phyloP scores from a whole-genome alignment of 1,140 invertebrate species.

The Drosophila albomicans region DNA sequence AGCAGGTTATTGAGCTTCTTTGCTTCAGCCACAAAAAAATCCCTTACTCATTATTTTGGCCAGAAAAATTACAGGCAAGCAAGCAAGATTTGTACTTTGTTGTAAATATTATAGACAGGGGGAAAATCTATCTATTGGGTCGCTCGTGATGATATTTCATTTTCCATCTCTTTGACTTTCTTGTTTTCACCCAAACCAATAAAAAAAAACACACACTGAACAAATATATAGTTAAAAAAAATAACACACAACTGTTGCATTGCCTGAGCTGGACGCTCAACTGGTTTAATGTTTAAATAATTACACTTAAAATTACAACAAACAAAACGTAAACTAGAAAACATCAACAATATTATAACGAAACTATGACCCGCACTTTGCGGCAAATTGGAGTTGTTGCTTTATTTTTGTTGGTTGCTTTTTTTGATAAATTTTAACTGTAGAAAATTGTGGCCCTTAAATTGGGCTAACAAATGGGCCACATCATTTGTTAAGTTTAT shows the following conservation, averaged over 20 bases:
- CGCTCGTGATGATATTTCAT: conserved; percentile 67
- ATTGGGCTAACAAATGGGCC: conserved; percentile 51
- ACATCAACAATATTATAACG: conserved; percentile 66
- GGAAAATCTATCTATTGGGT: conserved; percentile 31
- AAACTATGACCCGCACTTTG: conserved; percentile 48
- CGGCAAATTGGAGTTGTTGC: conserved; percentile 47
- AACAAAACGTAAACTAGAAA: conserved; percentile 52
- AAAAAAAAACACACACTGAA: conserved; percentile 13
- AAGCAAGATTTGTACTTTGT: conserved; percentile 23
- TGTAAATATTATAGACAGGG: conserved; percentile 26
- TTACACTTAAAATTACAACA: conserved; percentile 71
- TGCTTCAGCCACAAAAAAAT: conserved; percentile 14
- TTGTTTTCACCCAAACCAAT: conserved; percentile 62
- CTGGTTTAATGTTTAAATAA: conserved; percentile 82
- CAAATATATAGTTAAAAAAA: background rate
- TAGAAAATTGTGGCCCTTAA: conserved; percentile 8
- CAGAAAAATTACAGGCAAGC: conserved; percentile 40
- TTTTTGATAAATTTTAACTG: conserved; percentile 19
- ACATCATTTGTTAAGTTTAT: conserved; percentile 5
- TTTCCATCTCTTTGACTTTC: conserved; percentile 70
- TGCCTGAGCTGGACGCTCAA: conserved; percentile 48
- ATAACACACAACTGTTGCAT: conserved; percentile 26
- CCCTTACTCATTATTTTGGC: conserved; percentile 59
- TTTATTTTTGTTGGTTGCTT: conserved; percentile 13
- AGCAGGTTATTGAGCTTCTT: conserved; percentile 50